phyloP scores from a whole-genome alignment of 35 echinoderm and acorn worm genomes.

The Diadema setosum region DNA sequence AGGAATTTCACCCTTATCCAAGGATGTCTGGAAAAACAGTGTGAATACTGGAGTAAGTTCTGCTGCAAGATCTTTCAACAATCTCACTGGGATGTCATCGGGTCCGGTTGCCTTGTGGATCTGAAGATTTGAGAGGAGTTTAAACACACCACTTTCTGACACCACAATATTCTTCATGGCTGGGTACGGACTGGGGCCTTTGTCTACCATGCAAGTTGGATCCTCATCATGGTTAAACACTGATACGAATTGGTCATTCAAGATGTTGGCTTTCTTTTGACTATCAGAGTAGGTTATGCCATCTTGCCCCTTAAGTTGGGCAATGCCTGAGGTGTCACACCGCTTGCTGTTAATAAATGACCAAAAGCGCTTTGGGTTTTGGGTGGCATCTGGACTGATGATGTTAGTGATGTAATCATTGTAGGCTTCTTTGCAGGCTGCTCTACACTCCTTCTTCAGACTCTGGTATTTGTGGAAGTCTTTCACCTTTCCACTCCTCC shows the following conservation, averaged over 20 bases:
- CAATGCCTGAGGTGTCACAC: neutral
- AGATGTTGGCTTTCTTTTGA: neutral
- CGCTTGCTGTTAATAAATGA: slow-evolving; percentile 4
- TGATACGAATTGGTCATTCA: neutral
- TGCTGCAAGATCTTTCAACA: too few relatives aligned
- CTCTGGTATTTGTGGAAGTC: neutral
- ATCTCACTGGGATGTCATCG: too few relatives aligned
- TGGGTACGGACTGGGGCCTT: neutral
- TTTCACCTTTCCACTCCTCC: neutral
- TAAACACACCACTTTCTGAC: neutral
- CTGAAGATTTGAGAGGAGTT: neutral
- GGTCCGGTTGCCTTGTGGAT: neutral
- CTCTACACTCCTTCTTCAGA: neutral
- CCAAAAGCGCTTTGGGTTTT: slow-evolving; percentile 9
- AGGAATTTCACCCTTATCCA: neutral
- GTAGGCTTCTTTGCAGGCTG: slow-evolving; percentile 12
- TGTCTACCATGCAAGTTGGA: neutral
- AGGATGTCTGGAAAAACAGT: neutral
- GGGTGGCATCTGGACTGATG: neutral
- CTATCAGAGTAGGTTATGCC: neutral
- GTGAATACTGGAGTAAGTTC: slow-evolving; percentile 14
- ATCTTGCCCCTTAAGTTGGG: neutral
- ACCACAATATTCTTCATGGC: neutral
- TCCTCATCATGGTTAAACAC: neutral
- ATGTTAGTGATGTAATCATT: slow-evolving; percentile 16